phyloP scores from a whole-genome alignment of 2,113 vertebrate species.

The Pholis gunnellus region DNA sequence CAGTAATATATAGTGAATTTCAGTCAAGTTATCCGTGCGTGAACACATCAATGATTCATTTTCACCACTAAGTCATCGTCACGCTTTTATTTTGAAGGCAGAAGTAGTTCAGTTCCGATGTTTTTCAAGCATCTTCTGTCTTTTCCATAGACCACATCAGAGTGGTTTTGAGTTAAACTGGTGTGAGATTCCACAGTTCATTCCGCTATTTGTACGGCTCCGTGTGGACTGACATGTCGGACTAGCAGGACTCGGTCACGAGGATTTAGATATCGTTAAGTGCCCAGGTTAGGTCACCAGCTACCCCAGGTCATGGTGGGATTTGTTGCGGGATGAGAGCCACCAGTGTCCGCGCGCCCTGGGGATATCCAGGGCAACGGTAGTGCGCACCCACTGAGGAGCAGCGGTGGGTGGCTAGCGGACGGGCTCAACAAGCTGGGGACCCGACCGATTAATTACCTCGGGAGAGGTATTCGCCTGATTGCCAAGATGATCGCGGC shows the following conservation, averaged over 20 bases:
- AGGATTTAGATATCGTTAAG: constrained; percentile 5
- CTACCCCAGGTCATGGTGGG: background rate
- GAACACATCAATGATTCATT: background rate
- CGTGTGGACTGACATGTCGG: background rate
- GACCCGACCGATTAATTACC: constrained; percentile 23
- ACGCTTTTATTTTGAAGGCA: constrained; percentile 40
- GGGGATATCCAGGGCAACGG: constrained; percentile 33
- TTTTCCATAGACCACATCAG: background rate
- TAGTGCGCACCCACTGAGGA: constrained; percentile 31
- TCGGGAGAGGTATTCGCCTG: background rate
- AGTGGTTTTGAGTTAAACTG: background rate
- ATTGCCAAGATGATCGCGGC: constrained; percentile 59
- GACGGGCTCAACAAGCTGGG: background rate
- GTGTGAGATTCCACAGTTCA: constrained; percentile 11
- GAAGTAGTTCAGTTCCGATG: rapidly evolving
- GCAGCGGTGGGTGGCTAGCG: constrained; percentile 8
- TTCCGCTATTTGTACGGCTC: constrained; percentile 4
- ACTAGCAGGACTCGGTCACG: background rate
- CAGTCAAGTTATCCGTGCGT: rapidly evolving
- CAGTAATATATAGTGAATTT: background rate
- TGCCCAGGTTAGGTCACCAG: background rate
- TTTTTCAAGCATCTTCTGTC: background rate
- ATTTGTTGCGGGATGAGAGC: constrained; percentile 50
- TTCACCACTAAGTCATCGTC: no score
- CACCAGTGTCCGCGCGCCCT: background rate